phyloP scores from a whole-genome alignment of 2,113 vertebrate species.

The Bagarius yarrelli region DNA sequence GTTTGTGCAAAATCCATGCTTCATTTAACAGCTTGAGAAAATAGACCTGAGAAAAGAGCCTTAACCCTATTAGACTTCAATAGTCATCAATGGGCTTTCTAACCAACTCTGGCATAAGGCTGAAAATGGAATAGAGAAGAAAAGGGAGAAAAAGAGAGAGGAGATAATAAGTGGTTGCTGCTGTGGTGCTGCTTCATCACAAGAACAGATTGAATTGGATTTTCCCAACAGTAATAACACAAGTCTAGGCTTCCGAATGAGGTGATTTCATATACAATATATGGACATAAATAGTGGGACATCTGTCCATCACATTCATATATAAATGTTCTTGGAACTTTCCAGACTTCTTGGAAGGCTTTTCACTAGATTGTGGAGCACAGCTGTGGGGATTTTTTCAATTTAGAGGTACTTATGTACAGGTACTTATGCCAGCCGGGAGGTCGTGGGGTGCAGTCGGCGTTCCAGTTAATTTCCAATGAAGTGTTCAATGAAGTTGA shows the following conservation, averaged over 20 bases:
- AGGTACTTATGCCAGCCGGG: too few species aligned
- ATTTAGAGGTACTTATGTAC: too few species aligned
- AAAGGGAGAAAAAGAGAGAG: neutral
- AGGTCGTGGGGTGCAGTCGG: too few species aligned
- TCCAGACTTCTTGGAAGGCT: too few species aligned
- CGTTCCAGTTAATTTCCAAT: too few species aligned
- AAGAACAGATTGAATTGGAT: neutral
- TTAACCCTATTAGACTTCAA: conserved; percentile 45
- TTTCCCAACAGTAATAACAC: neutral
- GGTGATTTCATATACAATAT: neutral
- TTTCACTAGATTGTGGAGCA: too few species aligned
- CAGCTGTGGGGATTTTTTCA: too few species aligned
- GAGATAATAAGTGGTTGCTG: neutral
- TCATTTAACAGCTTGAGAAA: conserved; percentile 51
- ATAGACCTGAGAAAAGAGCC: conserved; percentile 40
- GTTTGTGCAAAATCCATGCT: conserved; percentile 36
- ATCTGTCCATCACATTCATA: too few species aligned
- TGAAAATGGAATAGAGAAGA: conserved; percentile 28
- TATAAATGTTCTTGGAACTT: too few species aligned
- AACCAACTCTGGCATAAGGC: conserved; percentile 41
- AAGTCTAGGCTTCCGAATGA: neutral
- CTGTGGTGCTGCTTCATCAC: neutral
- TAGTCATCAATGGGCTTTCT: conserved; percentile 30
- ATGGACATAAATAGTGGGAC: too few species aligned
- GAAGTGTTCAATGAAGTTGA: too few species aligned